Evolutionary conservation across 2,113 vertebrate genomes (phyloP), one percentile per base, ranked within the genome.

Genomic region (Sisor rabdophorus): DNA sequence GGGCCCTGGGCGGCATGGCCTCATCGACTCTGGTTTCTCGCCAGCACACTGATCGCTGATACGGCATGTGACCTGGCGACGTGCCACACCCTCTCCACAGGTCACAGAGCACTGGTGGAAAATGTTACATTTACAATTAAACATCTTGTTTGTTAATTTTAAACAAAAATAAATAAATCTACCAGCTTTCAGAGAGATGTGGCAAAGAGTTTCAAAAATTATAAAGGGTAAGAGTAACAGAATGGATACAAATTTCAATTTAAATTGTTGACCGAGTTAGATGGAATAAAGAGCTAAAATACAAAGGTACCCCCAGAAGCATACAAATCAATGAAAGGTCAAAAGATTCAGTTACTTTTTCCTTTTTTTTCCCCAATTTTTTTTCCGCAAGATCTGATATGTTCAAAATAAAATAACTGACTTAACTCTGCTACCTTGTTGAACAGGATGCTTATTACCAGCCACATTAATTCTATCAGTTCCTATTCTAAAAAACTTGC

Each of bases 11-110:
- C 91, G 93, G 80, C 97, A 99, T 0, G 85, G 58, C 73, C 93
- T 89, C 56, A 89, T 77, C 0, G 89, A 80, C 19, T 95, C 92
- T 0, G 96, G 97, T 82, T 92, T 95, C 0, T 97, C 96, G 0
- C 95, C 93, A 0, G 84, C 84, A 1, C 97, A 99, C 0, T 88
- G 93, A 75, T 95, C 94, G 22, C 94, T 93, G 0, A 91, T 87
- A 0, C 93, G 92, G 79, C 96, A 99, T 0, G 90, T 90, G 30
- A 98, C 90, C 83, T 92, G 86, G 32, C 96, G 92, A 61, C 86
- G 87, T 79, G 95, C 93, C 0, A 90, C 91, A 12, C 96, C 97
- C 79, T 98, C 96, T 0, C 95, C 96, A 0, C 97, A 99, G 22
- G 94, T 95, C 77, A 96, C 95, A 0, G 97, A 98, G 69, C 97